These are phyloP conservation scores for Gavia stellata DNA, from an alignment of 2,113 vertebrate species.

Conservation along the genomic window DNA sequence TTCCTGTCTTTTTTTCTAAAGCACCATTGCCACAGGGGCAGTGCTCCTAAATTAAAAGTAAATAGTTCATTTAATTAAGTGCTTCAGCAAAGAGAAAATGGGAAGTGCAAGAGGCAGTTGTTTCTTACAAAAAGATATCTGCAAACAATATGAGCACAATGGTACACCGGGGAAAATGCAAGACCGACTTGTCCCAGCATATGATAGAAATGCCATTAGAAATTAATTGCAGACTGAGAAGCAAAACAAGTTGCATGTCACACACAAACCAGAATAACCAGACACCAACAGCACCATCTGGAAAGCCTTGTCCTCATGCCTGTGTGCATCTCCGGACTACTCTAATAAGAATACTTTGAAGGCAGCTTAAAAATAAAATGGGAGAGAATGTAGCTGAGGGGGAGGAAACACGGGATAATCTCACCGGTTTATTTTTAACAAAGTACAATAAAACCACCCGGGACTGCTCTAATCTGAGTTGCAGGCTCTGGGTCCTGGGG, in stretches of 20 bases:
- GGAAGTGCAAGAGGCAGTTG: constrained; percentile 2
- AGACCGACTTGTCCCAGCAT: background rate
- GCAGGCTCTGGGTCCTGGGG: background rate
- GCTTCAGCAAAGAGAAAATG: constrained; percentile 4
- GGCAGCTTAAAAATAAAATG: constrained; percentile 18
- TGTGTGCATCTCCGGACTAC: accelerated
- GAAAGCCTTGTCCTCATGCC: background rate
- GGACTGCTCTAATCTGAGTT: background rate
- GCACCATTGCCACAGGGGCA: background rate
- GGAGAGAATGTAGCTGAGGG: background rate
- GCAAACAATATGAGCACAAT: background rate
- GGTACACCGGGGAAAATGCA: background rate
- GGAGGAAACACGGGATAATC: background rate
- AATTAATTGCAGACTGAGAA: constrained; percentile 36
- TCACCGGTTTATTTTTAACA: constrained; percentile 38
- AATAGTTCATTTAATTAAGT: constrained; percentile 59
- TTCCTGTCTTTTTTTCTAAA: background rate
- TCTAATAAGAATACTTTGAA: background rate
- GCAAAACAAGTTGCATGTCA: background rate
- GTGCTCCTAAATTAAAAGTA: constrained; percentile 55
- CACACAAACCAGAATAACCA: background rate
- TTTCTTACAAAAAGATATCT: background rate
- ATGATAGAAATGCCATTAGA: constrained; percentile 15
- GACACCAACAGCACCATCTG: background rate
- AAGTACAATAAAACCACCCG: background rate